Base-by-base conservation (phyloP, 2,113 vertebrate species). In the Heptranchias perlo region DNA sequence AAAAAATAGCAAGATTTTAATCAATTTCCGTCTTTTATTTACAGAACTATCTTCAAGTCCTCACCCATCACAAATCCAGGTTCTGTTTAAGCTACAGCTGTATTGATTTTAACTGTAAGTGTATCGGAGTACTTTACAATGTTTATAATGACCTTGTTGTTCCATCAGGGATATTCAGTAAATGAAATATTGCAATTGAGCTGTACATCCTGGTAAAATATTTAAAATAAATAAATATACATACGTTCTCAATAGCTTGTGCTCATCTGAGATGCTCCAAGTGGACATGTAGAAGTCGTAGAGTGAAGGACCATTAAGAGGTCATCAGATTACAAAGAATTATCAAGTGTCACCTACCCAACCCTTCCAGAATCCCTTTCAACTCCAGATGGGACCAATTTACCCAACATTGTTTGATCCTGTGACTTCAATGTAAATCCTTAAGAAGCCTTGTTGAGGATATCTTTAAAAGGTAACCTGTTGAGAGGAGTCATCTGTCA, bases 381-480 rank as follows among this genome's bases (percentile, higher is more conserved):
- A 78, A 96, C 95, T 96, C 91, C 91, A 95, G 95, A 96, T 96
- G 95, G 92, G 54, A 94, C 64, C 94, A 95, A 94, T 54, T 78
- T 96, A 78, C 95, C 95, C 58, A 96, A 89, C 78, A 47, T 44
- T 94, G 65, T 96, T 96, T 95, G 92, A 96, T 84, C 95, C 92
- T 64, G 64, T 96, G 96, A 96, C 94, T 65, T 65, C 93, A 91
- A 84, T 94, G 91, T 54, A 91, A 96, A 91, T 89, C 96, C 87
- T 93, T 91, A 86, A 92, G 95, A 96, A 89, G 84, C 92, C 89
- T 67, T 82, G 61, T 96, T 96, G 52, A 96, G 96, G 96, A 96
- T 96, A 76, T 96, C 39, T 96, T 96, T 91, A 86, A 96, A 96
- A 95, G 69, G 35, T 49, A 78, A 96, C 96, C 78, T 65, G 91